A percentile compares a stretch with the other conserved stretches of the same genome.
phyloP scores from a whole-genome alignment of 2,888 invertebrate genomes.

The Hydroisotoma schaefferi region DNA sequence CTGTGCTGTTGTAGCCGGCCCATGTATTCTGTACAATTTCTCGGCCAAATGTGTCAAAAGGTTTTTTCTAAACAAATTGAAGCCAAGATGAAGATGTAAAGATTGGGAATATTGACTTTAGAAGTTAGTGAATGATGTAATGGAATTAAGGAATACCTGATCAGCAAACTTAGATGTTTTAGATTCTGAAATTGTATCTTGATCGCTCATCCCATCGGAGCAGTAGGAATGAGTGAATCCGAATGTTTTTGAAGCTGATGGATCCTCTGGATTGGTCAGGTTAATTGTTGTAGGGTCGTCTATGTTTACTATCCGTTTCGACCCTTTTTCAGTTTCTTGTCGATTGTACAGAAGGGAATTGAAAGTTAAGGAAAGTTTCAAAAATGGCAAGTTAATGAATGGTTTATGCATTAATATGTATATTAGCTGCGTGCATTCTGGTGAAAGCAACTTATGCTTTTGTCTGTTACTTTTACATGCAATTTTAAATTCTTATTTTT shows the following conservation, averaged over 20 bases:
- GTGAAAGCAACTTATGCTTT: background rate
- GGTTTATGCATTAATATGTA: background rate
- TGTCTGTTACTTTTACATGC: background rate
- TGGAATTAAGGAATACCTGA: too few species aligned
- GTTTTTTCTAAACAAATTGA: slow-evolving; percentile 54
- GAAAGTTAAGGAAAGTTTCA: slow-evolving; percentile 2
- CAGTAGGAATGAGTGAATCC: slow-evolving; percentile 59
- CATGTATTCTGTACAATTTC: slow-evolving; percentile 59
- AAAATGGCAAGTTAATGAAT: background rate
- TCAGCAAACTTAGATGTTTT: too few species aligned
- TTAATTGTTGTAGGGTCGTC: slow-evolving; percentile 52
- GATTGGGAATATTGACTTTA: too few species aligned
- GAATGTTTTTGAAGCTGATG: slow-evolving; percentile 54
- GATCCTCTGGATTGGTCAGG: slow-evolving; percentile 53
- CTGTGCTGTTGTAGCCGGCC: slow-evolving; percentile 59
- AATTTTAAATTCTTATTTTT: background rate
- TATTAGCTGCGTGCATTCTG: background rate
- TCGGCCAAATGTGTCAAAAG: slow-evolving; percentile 57
- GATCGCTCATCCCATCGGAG: too few species aligned
- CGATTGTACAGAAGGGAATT: slow-evolving; percentile 49
- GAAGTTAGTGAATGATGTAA: too few species aligned
- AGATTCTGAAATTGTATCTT: too few species aligned
- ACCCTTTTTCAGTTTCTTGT: slow-evolving; percentile 56
- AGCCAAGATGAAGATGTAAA: too few species aligned
- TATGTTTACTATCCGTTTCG: slow-evolving; percentile 56